Evolutionary conservation across 2,797 vertebrate species (phyloP).

Genomic region (Syndactyla subalaris): DNA sequence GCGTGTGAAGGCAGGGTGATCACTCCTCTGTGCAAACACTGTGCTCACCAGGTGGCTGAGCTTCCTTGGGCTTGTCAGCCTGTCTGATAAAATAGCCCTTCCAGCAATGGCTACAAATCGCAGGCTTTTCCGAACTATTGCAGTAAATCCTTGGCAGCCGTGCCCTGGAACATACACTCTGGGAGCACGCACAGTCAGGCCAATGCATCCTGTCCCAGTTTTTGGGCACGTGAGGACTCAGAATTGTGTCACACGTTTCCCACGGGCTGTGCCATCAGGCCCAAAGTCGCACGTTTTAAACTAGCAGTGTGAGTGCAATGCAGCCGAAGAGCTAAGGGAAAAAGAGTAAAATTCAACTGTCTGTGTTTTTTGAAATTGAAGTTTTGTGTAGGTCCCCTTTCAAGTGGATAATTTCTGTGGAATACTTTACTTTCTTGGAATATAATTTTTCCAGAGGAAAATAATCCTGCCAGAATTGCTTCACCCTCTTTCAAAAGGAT

Average conservation of each 20-base stretch:
- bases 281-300: neutral
- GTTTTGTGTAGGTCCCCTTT: neutral
- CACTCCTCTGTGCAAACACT: neutral
- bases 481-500: neutral
- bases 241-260: accelerated
- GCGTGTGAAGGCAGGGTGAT: accelerated
- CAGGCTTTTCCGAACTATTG: neutral
- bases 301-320: neutral
- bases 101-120: neutral
- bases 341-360: neutral
- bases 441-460: neutral
- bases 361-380: neutral
- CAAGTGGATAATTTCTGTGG: neutral
- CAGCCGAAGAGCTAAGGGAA: neutral
- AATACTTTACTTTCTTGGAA: neutral
- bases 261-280: neutral
- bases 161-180: neutral
- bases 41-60: neutral
- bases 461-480: neutral
- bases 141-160: neutral
- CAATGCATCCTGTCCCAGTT: accelerated
- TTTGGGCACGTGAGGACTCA: accelerated
- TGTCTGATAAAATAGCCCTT: neutral
- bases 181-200: accelerated
- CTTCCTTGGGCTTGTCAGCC: neutral